Percentiles rank a stretch among this genome's conserved stretches.
Conservation (phyloP, 1,140 invertebrate genomes). For the Nylanderia fulva region DNA sequence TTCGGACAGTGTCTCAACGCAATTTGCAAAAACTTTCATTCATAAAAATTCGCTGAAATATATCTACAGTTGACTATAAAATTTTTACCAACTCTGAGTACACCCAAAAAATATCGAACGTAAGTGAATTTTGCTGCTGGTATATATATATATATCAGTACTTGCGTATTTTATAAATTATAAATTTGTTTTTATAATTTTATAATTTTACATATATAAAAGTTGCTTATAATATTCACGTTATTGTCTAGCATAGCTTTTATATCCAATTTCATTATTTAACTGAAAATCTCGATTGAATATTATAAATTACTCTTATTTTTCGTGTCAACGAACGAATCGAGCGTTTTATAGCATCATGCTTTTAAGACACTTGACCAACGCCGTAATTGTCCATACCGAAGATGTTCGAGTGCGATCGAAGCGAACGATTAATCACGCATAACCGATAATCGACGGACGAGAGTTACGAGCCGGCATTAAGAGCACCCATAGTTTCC, state of each 20-base stretch:
- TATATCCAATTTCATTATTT: background rate
- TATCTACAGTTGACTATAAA: background rate
- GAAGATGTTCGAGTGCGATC: constrained; percentile 40
- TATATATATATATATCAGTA: background rate
- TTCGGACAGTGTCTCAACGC: too few relatives aligned
- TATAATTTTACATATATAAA: background rate
- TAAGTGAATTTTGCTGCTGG: background rate
- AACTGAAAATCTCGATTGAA: background rate
- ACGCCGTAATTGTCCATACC: background rate
- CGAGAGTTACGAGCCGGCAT: constrained; percentile 26
- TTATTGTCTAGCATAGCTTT: background rate
- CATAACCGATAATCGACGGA: constrained; percentile 52
- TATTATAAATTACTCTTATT: background rate
- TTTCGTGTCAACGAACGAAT: background rate
- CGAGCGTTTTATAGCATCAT: background rate
- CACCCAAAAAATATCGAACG: background rate
- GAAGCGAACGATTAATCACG: constrained; percentile 52
- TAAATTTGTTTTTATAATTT: background rate
- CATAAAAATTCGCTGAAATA: background rate
- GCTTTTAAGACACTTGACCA: constrained; percentile 19
- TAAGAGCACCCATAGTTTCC: constrained; percentile 24
- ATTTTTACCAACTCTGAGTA: background rate
- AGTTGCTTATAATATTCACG: background rate
- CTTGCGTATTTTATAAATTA: background rate
- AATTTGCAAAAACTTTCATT: too few relatives aligned